phyloP scores from a whole-genome alignment of 2,113 vertebrate genomes.

The Tragelaphus strepsiceros region DNA sequence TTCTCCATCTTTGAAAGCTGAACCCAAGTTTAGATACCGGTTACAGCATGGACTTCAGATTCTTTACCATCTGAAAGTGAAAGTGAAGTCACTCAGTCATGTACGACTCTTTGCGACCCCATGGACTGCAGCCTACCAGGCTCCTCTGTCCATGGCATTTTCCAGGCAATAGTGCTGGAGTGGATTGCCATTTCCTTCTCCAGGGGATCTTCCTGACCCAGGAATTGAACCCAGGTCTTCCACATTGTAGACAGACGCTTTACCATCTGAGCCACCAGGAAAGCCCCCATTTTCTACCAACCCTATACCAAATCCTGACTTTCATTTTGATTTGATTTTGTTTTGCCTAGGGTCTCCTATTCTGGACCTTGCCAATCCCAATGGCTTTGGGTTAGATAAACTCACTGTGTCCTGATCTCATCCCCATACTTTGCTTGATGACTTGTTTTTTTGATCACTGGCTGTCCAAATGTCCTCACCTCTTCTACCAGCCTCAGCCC shows the following conservation, averaged over 20 bases:
- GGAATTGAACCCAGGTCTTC: too few species aligned
- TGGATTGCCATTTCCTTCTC: too few species aligned
- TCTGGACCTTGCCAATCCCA: neutral
- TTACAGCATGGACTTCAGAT: neutral
- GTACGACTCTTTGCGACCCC: too few species aligned
- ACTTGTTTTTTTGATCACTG: neutral
- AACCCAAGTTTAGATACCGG: neutral
- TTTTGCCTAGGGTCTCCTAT: neutral
- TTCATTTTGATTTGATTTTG: neutral
- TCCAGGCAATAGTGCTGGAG: too few species aligned
- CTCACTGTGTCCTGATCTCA: neutral
- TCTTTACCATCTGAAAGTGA: too few species aligned
- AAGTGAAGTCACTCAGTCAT: too few species aligned
- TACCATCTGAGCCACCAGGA: neutral
- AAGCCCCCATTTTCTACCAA: neutral
- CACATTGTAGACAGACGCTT: neutral
- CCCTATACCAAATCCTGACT: neutral
- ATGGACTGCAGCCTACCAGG: too few species aligned
- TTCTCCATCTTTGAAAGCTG: neutral
- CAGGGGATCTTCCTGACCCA: too few species aligned
- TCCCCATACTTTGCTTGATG: neutral
- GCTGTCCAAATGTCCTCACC: neutral
- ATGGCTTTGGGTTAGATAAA: neutral
- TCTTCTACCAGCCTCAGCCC: neutral
- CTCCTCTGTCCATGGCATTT: too few species aligned